Conservation (phyloP, 2,113 vertebrate genomes). For the Percopsis transmontana region DNA sequence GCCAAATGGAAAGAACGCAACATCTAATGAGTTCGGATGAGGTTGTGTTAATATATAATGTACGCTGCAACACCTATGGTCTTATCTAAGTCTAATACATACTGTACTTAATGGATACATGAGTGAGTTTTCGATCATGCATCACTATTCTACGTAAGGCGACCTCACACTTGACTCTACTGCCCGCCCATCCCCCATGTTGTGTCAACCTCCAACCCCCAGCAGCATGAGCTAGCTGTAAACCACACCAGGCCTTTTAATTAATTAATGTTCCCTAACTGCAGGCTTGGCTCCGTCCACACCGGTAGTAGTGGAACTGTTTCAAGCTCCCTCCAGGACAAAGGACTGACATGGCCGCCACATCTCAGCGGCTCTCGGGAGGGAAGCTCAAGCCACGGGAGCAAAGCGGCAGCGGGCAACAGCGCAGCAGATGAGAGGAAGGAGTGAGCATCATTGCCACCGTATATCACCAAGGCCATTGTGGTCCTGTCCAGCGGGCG, state of each 20-base stretch:
- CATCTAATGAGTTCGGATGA: too few relatives aligned
- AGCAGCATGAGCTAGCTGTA: constrained; percentile 68
- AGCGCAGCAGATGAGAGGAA: constrained; percentile 40
- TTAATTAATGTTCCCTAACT: constrained; percentile 79
- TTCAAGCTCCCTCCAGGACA: constrained; percentile 31
- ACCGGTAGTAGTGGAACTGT: constrained; percentile 25
- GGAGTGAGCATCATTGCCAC: constrained; percentile 30
- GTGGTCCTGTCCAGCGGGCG: constrained; percentile 64
- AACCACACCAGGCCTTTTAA: constrained; percentile 79
- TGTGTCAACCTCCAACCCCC: constrained; percentile 54
- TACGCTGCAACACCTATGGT: background rate
- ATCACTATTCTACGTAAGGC: constrained; percentile 47
- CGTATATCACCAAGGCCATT: constrained; percentile 71
- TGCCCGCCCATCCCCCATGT: constrained; percentile 46
- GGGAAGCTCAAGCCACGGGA: constrained; percentile 15
- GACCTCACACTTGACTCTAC: constrained; percentile 31
- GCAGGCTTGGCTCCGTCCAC: constrained; percentile 42
- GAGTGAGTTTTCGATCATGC: constrained; percentile 1
- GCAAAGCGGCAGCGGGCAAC: constrained; percentile 21
- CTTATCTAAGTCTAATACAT: too few relatives aligned
- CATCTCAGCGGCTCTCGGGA: constrained; percentile 5
- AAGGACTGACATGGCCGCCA: constrained; percentile 8
- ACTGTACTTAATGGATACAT: background rate
- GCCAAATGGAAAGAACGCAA: too few relatives aligned
- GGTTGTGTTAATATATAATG: too few relatives aligned